Evolutionary conservation across 2,797 vertebrate genomes (phyloP), one percentile per base, ranked within the genome.

Genomic region (Furcifer pardalis): DNA sequence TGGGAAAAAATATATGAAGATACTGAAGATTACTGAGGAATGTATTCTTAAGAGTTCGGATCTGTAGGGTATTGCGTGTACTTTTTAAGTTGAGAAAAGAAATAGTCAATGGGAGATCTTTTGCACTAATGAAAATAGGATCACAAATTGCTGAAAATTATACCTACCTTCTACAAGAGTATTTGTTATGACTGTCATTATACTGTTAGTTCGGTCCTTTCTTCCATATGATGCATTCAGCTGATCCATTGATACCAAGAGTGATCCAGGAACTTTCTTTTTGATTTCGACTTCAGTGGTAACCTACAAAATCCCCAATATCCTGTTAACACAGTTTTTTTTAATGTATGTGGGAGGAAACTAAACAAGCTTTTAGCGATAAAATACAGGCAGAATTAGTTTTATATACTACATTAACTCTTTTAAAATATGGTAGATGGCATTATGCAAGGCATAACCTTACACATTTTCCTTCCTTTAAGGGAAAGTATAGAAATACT

Each of bases 241-340:
- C 88, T 99, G 98, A 84, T 99, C 98, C 97, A 99, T 98, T 0
- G 99, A 99, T 77, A 99, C 98, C 96, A 99, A 94, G 23, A 99
- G 98, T n/a, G 99, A 99, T 73, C 97, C 98, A 0, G 98, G 97
- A 84, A 97, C 97, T 91, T 98, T 99, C 96, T 98, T 98, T 94
- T 98, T 98, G 15, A 97, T 96, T 87, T 99, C 98, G 42, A 98
- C 96, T 49, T 99, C 98, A 2, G 98, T 99, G 25, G 98, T 98
- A 86, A 97, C 96, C 96, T 94, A 94, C 76, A 94, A 94, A 91
- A 89, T 72, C 0, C 84, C 81, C 0, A 77, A 17, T 0, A 0
- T 77, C 0, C 2, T 46, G 2, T 91, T 46, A 92, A 76, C 0
- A 65, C 12, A 52, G 17, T 2, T 40, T 13, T n/a, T 59, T 27